Conservation (phyloP, 2,113 vertebrate species). For the Ceyx melanurus region DNA sequence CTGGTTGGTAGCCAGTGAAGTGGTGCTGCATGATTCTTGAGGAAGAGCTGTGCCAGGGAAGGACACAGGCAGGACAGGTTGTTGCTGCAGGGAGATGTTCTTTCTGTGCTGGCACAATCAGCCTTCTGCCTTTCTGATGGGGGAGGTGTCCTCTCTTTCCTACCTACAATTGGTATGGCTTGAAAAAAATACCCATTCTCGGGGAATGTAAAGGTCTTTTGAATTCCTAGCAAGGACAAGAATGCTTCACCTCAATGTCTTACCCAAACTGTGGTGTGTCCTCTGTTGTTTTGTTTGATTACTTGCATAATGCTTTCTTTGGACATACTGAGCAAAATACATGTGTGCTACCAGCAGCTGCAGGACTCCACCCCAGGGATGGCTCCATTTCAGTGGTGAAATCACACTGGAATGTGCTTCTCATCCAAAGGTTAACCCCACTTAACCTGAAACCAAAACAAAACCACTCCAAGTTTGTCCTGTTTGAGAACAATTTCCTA, state of each 20-base stretch:
- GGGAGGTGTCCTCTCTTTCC: background rate
- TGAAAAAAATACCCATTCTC: background rate
- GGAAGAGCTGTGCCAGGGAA: background rate
- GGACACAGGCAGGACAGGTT: background rate
- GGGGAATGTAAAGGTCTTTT: background rate
- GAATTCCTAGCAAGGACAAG: background rate
- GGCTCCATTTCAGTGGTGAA: constrained; percentile 54
- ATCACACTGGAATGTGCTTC: constrained; percentile 38
- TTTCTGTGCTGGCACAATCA: background rate
- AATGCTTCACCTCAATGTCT: background rate
- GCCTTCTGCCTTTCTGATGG: background rate
- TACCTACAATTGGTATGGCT: background rate
- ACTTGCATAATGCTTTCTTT: background rate
- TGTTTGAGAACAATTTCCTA: background rate
- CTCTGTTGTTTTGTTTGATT: background rate
- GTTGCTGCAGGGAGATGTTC: background rate
- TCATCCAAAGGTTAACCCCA: constrained; percentile 14
- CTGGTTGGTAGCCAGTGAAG: background rate
- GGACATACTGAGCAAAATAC: constrained; percentile 19
- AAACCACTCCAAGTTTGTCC: background rate
- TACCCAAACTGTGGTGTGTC: background rate
- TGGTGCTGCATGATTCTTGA: rapidly evolving
- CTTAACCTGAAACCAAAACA: background rate
- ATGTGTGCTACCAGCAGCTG: constrained; percentile 36
- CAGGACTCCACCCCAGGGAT: constrained; percentile 39